phyloP scores from a whole-genome alignment of 2,797 vertebrate species.

The Helicolenus hilgendorfi region DNA sequence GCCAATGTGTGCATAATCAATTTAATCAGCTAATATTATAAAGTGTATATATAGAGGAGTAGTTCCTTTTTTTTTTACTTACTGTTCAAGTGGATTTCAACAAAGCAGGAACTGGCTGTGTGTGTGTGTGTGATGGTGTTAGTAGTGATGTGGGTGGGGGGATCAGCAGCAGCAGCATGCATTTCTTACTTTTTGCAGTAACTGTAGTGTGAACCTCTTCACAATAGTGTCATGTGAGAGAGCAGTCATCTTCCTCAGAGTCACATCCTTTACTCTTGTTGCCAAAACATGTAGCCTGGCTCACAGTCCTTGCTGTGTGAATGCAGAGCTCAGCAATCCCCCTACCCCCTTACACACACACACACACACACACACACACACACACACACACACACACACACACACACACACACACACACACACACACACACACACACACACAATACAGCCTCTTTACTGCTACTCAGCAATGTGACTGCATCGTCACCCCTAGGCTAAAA shows the following conservation, averaged over 20 bases:
- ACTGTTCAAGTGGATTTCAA: neutral
- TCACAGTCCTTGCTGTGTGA: slow-evolving; percentile 12
- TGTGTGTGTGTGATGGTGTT: neutral
- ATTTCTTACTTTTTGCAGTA: neutral
- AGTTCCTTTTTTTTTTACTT: neutral
- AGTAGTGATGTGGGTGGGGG: neutral
- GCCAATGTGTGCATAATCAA: neutral
- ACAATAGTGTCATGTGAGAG: slow-evolving; percentile 56
- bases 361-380: slow-evolving; percentile 18
- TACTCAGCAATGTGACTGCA: slow-evolving; percentile 10
- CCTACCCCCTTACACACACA: neutral
- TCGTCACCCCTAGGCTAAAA: neutral
- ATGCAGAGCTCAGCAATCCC: neutral
- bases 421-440: slow-evolving; percentile 11
- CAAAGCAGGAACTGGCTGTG: slow-evolving; percentile 24
- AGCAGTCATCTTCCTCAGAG: slow-evolving; percentile 40
- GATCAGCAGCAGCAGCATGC: slow-evolving; percentile 1
- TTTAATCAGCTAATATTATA: neutral
- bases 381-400: slow-evolving; percentile 18
- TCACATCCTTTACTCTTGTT: slow-evolving; percentile 45
- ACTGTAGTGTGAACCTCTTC: neutral
- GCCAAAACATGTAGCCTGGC: slow-evolving; percentile 37
- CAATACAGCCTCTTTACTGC: slow-evolving; percentile 23
- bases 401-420: slow-evolving; percentile 21
- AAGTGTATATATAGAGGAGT: neutral